phyloP scores from a whole-genome alignment of 1,140 invertebrate species.

The Conopomorpha cramerella region DNA sequence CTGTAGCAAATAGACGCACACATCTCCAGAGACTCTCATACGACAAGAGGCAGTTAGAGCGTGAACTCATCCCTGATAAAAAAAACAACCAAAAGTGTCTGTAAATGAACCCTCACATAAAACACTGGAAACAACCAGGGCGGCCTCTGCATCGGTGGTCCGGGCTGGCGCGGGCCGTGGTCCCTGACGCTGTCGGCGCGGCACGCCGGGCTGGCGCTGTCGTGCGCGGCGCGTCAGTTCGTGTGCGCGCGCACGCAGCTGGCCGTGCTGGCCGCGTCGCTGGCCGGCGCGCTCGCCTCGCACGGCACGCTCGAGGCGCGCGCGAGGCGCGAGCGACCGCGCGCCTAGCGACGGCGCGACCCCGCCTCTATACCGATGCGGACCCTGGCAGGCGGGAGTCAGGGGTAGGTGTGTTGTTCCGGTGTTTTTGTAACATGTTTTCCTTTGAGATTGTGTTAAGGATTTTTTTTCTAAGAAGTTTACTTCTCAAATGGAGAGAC shows the following conservation, averaged over 20 bases:
- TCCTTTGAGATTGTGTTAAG: too few relatives aligned
- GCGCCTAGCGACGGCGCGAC: conserved; percentile 1
- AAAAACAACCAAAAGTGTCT: too few relatives aligned
- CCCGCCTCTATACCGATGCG: not conserved
- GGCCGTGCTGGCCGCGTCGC: conserved; percentile 22
- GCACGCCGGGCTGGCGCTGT: conserved; percentile 32
- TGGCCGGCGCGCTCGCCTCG: conserved; percentile 26
- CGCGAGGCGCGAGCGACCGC: conserved; percentile 14
- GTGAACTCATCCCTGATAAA: too few relatives aligned
- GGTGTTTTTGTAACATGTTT: too few relatives aligned
- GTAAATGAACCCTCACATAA: too few relatives aligned
- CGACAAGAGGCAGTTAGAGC: too few relatives aligned
- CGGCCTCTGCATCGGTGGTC: conserved; percentile 37
- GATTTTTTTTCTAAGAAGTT: too few relatives aligned
- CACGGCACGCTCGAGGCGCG: conserved; percentile 32
- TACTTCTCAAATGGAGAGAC: too few relatives aligned
- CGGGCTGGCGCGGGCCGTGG: conserved; percentile 41
- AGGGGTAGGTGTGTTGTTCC: too few relatives aligned
- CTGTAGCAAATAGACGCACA: too few relatives aligned
- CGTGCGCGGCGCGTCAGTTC: conserved; percentile 25
- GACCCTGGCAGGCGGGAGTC: not conserved
- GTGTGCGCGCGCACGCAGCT: conserved; percentile 41
- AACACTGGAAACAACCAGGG: too few relatives aligned
- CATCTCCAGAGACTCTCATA: too few relatives aligned
- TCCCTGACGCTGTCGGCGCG: conserved; percentile 28